These are phyloP conservation scores for Tipula lateralis DNA, from an alignment of 2,888 invertebrate species.

Conservation along the genomic window DNA sequence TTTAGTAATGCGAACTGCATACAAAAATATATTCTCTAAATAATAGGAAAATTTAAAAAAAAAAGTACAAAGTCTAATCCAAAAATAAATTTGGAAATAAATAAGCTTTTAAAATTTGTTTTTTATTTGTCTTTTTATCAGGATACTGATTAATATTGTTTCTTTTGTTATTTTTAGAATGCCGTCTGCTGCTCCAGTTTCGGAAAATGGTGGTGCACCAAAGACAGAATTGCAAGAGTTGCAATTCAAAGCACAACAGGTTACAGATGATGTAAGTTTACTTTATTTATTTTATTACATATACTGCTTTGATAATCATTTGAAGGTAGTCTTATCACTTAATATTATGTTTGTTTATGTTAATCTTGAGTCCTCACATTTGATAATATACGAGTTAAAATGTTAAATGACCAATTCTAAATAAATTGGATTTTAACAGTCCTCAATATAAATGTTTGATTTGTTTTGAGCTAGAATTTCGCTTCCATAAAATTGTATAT, in stretches of 20 bases:
- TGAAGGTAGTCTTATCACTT: background rate
- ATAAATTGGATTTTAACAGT: too few species aligned
- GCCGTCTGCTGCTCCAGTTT: conserved; percentile 58
- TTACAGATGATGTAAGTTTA: conserved; percentile 81
- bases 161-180: conserved; percentile 51
- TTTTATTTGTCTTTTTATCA: background rate
- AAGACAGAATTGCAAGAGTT: conserved; percentile 84
- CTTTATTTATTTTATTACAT: background rate
- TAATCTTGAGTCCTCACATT: too few species aligned
- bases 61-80: background rate
- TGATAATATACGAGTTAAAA: too few species aligned
- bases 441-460: too few species aligned
- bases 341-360: too few species aligned
- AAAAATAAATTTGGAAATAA: background rate
- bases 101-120: background rate
- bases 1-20: background rate
- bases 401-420: too few species aligned
- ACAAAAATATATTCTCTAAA: background rate
- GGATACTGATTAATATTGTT: background rate
- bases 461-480: too few species aligned
- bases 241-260: conserved; percentile 76
- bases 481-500: too few species aligned
- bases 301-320: background rate
- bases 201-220: conserved; percentile 64
- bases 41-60: background rate